Conservation (phyloP, 2,797 vertebrate genomes). For the Hydrolagus colliei region DNA sequence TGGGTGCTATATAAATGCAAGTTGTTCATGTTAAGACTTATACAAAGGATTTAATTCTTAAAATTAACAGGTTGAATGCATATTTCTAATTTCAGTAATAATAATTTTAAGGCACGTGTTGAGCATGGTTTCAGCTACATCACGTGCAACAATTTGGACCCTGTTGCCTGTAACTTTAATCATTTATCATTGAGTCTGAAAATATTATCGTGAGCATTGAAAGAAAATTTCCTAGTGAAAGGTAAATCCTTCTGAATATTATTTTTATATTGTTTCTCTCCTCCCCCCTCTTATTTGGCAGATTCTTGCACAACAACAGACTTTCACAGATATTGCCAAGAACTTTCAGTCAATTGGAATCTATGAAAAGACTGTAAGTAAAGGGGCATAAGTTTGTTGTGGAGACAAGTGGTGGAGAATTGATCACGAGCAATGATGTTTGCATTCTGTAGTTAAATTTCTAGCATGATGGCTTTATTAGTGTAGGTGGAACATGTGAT, state of each 20-base stretch:
- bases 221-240: not conserved
- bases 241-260: not conserved
- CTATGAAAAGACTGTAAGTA: slow-evolving; percentile 97
- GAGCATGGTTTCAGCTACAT: not conserved
- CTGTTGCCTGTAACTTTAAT: not conserved
- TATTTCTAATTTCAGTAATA: no score
- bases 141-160: not conserved
- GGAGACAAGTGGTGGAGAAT: not conserved
- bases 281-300: slow-evolving; percentile 46
- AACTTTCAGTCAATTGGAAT: slow-evolving; percentile 83
- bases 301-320: slow-evolving; percentile 97
- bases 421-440: not conserved
- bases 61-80: no score
- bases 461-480: not conserved
- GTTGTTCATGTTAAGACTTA: no score
- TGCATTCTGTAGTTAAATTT: not conserved
- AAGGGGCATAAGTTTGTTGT: slow-evolving; percentile 26
- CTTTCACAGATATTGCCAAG: slow-evolving; percentile 84
- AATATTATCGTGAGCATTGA: no score
- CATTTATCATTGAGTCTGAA: no score
- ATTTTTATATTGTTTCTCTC: slow-evolving; percentile 27
- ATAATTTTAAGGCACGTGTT: no score
- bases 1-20: no score
- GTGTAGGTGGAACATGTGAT: not conserved
- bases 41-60: no score